Conservation (phyloP, 1,140 invertebrate genomes). For the Meloidogyne hapla region DNA sequence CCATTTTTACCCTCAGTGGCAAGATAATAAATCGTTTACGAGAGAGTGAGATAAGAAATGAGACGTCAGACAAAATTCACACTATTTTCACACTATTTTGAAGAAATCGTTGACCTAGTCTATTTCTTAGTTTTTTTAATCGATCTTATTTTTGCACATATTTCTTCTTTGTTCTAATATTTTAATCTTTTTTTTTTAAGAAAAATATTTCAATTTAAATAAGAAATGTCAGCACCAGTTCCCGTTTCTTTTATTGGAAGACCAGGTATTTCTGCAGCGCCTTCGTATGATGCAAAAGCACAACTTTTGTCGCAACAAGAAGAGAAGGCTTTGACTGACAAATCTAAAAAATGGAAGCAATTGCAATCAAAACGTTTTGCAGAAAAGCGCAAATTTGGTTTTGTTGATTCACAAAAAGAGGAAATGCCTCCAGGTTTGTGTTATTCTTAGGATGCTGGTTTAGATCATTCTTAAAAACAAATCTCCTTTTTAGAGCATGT, state of each 20-base stretch:
- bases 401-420: slow-evolving; percentile 97
- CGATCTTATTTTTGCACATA: no score
- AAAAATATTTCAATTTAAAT: neutral
- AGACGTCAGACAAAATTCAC: no score
- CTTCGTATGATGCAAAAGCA: neutral
- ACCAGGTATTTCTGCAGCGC: slow-evolving; percentile 19
- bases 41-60: no score
- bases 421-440: slow-evolving; percentile 84
- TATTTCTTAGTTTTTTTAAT: no score
- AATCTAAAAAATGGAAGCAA: slow-evolving; percentile 64
- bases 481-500: slow-evolving; percentile 80
- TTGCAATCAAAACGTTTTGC: slow-evolving; percentile 94
- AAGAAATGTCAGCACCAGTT: slow-evolving; percentile 10
- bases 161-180: neutral
- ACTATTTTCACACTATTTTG: no score
- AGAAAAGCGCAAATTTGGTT: slow-evolving; percentile 96
- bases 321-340: neutral
- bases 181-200: neutral
- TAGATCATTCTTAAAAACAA: slow-evolving; percentile 64
- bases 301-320: slow-evolving; percentile 23
- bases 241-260: slow-evolving; percentile 21
- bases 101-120: no score
- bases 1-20: no score
- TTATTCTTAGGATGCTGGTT: no score
- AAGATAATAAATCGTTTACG: no score